Conservation (phyloP, 2,113 vertebrate species). For the Pimephales promelas region DNA sequence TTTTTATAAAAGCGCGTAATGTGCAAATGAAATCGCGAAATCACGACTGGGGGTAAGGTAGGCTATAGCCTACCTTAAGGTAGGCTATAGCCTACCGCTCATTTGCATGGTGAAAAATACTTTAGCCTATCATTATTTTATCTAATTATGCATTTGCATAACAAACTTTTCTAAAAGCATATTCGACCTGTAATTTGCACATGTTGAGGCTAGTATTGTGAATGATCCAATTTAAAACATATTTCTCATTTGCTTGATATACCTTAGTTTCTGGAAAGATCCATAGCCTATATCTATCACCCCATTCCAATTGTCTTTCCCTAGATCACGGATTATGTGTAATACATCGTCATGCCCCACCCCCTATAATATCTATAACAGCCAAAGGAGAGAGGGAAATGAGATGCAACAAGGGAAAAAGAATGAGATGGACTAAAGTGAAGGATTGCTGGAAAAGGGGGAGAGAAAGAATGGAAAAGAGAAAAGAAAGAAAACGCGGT, state of each 20-base stretch:
- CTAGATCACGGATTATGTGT: conserved; percentile 65
- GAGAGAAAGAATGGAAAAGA: conserved; percentile 75
- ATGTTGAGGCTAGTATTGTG: not conserved
- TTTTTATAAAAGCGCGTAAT: too few relatives aligned
- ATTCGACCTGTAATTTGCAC: not conserved
- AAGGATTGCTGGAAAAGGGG: conserved; percentile 77
- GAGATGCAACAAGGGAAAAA: conserved; percentile 72
- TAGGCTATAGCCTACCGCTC: too few relatives aligned
- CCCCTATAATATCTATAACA: conserved; percentile 70
- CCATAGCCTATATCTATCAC: conserved; percentile 63
- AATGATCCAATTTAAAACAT: not conserved
- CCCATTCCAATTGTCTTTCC: conserved; percentile 59
- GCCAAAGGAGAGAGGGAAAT: conserved; percentile 74
- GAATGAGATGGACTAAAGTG: conserved; percentile 65
- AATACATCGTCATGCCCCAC: conserved; percentile 60
- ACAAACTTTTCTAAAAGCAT: not conserved
- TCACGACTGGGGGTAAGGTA: too few relatives aligned
- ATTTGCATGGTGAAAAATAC: too few relatives aligned
- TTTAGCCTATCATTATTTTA: not conserved
- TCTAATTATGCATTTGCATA: not conserved
- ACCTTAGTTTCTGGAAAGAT: conserved; percentile 65
- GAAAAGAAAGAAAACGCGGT: conserved; percentile 79
- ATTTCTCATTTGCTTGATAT: conserved; percentile 54
- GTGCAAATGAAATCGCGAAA: too few relatives aligned
- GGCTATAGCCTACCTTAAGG: too few relatives aligned